Base-by-base conservation (phyloP, 2,888 invertebrate species). In the Callimorpha dominula region DNA sequence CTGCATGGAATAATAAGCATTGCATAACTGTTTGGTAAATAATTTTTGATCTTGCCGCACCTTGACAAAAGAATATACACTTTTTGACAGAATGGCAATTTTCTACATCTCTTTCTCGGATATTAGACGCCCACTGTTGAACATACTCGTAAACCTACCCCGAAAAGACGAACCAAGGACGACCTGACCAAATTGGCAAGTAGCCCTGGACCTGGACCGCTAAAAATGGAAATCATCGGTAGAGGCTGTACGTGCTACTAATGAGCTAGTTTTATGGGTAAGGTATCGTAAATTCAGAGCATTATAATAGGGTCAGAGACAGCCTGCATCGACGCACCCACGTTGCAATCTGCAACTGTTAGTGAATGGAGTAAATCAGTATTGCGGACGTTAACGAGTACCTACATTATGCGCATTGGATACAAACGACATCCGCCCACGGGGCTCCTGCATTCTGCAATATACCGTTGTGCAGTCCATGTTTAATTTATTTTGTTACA, bases 381-480 rank as follows among this genome's bases (percentile, higher is more conserved):
- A 67, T 70, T 81, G 79, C 77, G 68, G 73, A 78, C 68, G 70
- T 78, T 82, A 84, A 85, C 84, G 81, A 84, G 78, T 70, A 72
- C 82, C 79, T 77, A 75, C 83, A 83, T 82, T 84, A 83, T 82
- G 79, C 79, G 78, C 82, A 85, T 81, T 85, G 79, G 79, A 78
- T 80, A 79, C 60, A 31, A 60, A 60, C 80, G 78, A 82, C 80
- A 85, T 82, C 83, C 84, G 81, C 85, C 81, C 81, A 82, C 81
- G 52, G 70, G 73, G 65, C 68, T 15, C 71, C 70, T 71, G 71
- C 74, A 84, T 84, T 83, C 84, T 81, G 82, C 77, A 84, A 78
- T 5, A n/a, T 64, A 52, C 68, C 72, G 71, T 65, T 68, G 17
- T 17, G 5, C 17, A 46, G 14, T 11, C 7, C 12, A 8, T 64